Conservation (phyloP, 2,888 invertebrate genomes). For the Euspilapteryx auroguttella region DNA sequence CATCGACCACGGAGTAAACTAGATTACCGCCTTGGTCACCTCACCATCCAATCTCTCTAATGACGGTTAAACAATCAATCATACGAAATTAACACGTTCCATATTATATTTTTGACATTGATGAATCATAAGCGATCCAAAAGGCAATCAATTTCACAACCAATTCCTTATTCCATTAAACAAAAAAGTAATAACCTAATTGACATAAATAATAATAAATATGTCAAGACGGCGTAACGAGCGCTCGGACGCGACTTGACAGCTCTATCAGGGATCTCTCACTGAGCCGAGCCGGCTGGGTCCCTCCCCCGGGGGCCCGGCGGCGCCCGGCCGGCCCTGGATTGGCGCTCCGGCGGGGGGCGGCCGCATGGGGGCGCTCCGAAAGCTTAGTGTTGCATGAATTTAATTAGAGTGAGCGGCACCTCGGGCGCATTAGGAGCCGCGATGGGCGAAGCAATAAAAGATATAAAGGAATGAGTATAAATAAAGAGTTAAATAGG, state of each 20-base stretch:
- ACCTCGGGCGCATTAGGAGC: constrained; percentile 60
- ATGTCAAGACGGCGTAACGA: constrained; percentile 56
- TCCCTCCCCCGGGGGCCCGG: background rate
- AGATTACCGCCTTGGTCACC: too few relatives aligned
- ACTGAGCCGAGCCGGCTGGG: constrained; percentile 21
- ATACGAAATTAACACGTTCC: constrained; percentile 56
- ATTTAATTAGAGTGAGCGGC: constrained; percentile 60
- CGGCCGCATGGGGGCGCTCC: constrained; percentile 19
- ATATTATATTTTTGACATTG: constrained; percentile 52
- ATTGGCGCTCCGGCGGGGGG: constrained; percentile 20
- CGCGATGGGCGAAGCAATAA: constrained; percentile 62
- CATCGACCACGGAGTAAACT: constrained; percentile 37
- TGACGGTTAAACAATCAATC: constrained; percentile 51
- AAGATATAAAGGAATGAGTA: constrained; percentile 63
- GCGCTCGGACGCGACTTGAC: constrained; percentile 53
- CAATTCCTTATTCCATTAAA: constrained; percentile 60
- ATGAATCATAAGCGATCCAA: constrained; percentile 57
- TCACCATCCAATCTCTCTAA: constrained; percentile 24
- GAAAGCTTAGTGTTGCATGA: constrained; percentile 58
- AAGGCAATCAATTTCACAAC: constrained; percentile 59
- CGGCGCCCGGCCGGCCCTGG: constrained; percentile 10
- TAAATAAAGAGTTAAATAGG: constrained; percentile 63
- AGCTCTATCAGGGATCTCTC: constrained; percentile 53
- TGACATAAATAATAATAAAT: constrained; percentile 63
- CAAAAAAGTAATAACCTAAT: constrained; percentile 60